Evolutionary conservation across 2,888 invertebrate genomes (phyloP).

Genomic region (Drosophila neotestacea): DNA sequence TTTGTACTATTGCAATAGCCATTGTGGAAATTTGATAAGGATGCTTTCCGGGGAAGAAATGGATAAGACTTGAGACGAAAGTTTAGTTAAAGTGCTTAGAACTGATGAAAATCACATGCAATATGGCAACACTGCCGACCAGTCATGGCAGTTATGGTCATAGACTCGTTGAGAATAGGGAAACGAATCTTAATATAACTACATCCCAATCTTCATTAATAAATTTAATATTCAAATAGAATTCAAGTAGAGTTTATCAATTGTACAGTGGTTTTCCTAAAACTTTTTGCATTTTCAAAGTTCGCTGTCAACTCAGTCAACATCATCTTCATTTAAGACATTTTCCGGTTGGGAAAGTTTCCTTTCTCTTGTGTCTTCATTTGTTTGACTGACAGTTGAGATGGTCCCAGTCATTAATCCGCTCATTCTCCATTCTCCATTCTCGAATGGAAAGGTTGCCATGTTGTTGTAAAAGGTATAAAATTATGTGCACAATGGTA

Average conservation of each 20-base stretch:
- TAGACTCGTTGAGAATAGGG: background rate
- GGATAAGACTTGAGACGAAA: background rate
- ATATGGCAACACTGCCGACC: background rate
- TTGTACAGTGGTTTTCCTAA: constrained; percentile 1
- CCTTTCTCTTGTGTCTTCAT: constrained; percentile 34
- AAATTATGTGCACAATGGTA: constrained; percentile 84
- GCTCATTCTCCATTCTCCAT: background rate
- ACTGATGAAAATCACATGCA: background rate
- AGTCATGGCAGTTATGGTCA: background rate
- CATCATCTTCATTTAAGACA: constrained; percentile 32
- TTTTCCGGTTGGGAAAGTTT: constrained; percentile 27
- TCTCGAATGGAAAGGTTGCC: constrained; percentile 11
- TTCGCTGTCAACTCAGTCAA: constrained; percentile 19
- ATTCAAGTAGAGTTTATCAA: constrained; percentile 10
- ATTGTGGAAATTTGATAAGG: constrained; percentile 16
- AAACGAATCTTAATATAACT: background rate
- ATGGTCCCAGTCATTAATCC: constrained; percentile 29
- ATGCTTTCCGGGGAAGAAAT: background rate
- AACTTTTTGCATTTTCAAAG: constrained; percentile 5
- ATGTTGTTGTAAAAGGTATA: constrained; percentile 59
- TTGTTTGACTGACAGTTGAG: constrained; percentile 29
- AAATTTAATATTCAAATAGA: constrained; percentile 19
- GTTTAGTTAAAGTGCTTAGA: background rate
- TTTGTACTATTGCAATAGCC: constrained; percentile 4
- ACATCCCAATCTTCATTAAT: background rate